Evolutionary conservation across 2,888 invertebrate species (phyloP), one percentile per base, ranked within the genome.

Genomic region (Nomada ruficornis): DNA sequence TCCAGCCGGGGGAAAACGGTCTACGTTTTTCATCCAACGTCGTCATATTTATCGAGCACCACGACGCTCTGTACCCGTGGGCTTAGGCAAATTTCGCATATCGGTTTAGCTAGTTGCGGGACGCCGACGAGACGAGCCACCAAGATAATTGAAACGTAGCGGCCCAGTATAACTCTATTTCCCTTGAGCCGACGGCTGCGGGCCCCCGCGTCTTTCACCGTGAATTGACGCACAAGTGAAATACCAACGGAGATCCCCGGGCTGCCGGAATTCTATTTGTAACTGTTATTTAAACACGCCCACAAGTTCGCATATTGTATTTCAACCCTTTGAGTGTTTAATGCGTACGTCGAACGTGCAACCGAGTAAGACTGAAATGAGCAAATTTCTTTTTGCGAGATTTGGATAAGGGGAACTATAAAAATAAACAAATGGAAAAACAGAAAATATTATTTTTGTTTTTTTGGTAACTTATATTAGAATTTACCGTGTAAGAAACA

Each of bases 61-160:
- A 63, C 71, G 72, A 72, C 78, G 64, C 62, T 68, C 44, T n/a
- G 60, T 80, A 74, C 62, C 77, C 74, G 77, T 77, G 75, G 78
- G 77, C 78, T 88, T 88, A 85, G 82, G 84, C 75, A 88, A 88
- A 88, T 88, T 82, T 68, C 77, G 75, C 82, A 76, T 81, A 86
- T 88, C 85, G 85, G 83, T 86, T 87, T 85, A 80, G 83, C 67
- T 77, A 71, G 78, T 77, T 71, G 78, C 60, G 71, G 79, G 73
- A 68, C 72, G 59, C 54, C 74, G 73, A 69, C 74, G 71, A 71
- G 67, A 65, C 76, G 64, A 77, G 50, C 77, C 60, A 65, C 68
- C 77, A 55, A 36, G 77, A 84, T 88, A 89, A 90, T 90, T 90
- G 82, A 88, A 90, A 89, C 82, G 80, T 80, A 80, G 63, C 76